These are phyloP conservation scores for Peromyscus polionotus DNA, from an alignment of 2,113 vertebrate genomes.

Conservation along the genomic window DNA sequence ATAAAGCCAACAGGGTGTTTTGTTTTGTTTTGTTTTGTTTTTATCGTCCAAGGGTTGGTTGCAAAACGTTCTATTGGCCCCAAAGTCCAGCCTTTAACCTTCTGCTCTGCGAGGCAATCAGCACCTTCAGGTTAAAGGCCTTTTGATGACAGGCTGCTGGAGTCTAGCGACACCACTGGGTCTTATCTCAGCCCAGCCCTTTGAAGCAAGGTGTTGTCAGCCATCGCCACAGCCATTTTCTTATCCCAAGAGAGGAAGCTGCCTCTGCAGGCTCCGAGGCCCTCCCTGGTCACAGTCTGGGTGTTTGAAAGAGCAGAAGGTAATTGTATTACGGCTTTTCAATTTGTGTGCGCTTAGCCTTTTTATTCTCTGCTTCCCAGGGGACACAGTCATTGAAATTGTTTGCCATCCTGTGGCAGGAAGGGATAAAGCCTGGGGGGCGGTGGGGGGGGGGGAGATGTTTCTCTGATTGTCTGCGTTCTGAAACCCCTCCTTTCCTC, in stretches of 20 bases:
- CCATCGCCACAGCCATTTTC: neutral
- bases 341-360: constrained; percentile 42
- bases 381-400: constrained; percentile 67
- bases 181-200: neutral
- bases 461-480: constrained; percentile 60
- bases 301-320: constrained; percentile 38
- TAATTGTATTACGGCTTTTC: constrained; percentile 73
- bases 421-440: constrained; percentile 55
- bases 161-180: neutral
- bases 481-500: constrained; percentile 11
- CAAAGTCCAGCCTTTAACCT: neutral
- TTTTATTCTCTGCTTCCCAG: constrained; percentile 54
- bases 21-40: neutral
- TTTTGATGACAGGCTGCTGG: neutral
- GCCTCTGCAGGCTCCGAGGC: neutral
- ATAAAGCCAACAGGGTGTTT: neutral
- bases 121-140: neutral
- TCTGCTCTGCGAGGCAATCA: neutral
- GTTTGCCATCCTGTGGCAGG: constrained; percentile 51
- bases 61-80: neutral
- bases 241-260: constrained; percentile 31
- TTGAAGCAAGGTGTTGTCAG: constrained; percentile 6
- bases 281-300: neutral
- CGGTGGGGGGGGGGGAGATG: constrained; percentile 16
- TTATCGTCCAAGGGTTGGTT: neutral